Evolutionary conservation across 2,797 vertebrate species (phyloP).

Genomic region (Tadarida brasiliensis): DNA sequence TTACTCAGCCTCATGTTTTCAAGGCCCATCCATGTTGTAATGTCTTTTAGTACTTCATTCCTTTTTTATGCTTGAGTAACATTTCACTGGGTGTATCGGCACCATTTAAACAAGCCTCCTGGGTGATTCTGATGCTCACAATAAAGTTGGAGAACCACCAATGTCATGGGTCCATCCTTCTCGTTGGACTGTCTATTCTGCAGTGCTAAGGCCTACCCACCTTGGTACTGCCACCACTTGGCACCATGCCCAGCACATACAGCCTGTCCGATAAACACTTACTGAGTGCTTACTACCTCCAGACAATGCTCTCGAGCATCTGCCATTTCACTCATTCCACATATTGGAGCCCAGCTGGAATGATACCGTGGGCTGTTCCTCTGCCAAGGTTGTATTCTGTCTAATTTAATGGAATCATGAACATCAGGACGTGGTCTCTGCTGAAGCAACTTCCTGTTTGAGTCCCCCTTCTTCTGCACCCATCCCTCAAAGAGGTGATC

Average conservation of each 20-base stretch:
- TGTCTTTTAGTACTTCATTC: rapidly evolving
- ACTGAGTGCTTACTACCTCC: neutral
- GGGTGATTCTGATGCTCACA: neutral
- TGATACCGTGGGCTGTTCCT: rapidly evolving
- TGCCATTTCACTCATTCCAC: neutral
- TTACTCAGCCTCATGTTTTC: neutral
- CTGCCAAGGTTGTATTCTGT: rapidly evolving
- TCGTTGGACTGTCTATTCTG: too few species aligned
- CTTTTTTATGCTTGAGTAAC: neutral
- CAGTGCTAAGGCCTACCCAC: rapidly evolving
- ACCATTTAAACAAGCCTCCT: neutral
- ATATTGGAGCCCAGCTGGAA: neutral
- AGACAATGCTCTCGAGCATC: rapidly evolving
- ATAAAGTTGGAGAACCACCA: rapidly evolving
- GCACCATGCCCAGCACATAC: neutral
- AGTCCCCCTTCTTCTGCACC: too few species aligned
- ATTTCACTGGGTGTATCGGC: rapidly evolving
- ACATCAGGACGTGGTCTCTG: rapidly evolving
- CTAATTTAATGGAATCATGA: rapidly evolving
- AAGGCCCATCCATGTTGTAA: neutral
- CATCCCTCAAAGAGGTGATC: neutral
- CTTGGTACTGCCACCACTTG: rapidly evolving
- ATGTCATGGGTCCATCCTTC: rapidly evolving
- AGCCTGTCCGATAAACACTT: rapidly evolving
- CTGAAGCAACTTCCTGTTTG: rapidly evolving